A percentile compares a stretch with the other conserved stretches of the same genome.
phyloP scores from a whole-genome alignment of 2,797 vertebrate species.

The Rousettus madagascariensis region DNA sequence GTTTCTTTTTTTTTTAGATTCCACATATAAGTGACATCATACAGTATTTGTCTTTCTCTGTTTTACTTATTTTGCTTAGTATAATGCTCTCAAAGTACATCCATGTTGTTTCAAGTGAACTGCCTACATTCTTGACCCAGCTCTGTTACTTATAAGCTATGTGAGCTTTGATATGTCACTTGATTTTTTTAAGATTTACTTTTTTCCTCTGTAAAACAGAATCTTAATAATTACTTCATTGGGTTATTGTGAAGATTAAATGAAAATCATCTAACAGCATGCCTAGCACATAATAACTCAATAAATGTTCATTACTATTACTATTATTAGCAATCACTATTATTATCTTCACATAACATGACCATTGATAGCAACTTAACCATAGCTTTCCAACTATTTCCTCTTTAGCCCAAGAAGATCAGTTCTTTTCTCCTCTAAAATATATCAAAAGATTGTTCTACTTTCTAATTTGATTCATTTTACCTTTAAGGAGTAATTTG shows the following conservation, averaged over 20 bases:
- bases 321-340: neutral
- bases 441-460: slow-evolving; percentile 47
- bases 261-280: neutral
- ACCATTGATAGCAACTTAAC: slow-evolving; percentile 1
- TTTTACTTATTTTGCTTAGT: neutral
- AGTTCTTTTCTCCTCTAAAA: slow-evolving; percentile 65
- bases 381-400: slow-evolving; percentile 51
- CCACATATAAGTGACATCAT: neutral
- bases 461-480: slow-evolving; percentile 72
- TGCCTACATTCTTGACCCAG: neutral
- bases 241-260: neutral
- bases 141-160: neutral
- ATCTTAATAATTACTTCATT: neutral
- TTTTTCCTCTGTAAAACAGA: neutral
- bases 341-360: slow-evolving; percentile 21
- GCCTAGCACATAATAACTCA: neutral
- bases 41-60: neutral
- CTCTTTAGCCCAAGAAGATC: slow-evolving; percentile 53
- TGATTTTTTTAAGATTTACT: slow-evolving; percentile 15
- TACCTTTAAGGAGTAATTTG: slow-evolving; percentile 40
- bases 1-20: neutral
- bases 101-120: neutral
- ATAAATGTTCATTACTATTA: neutral
- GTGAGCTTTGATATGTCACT: neutral
- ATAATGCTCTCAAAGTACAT: neutral